A percentile compares a stretch with the other conserved stretches of the same genome.
Conservation (phyloP, 2,113 vertebrate species). For the Melospiza georgiana region DNA sequence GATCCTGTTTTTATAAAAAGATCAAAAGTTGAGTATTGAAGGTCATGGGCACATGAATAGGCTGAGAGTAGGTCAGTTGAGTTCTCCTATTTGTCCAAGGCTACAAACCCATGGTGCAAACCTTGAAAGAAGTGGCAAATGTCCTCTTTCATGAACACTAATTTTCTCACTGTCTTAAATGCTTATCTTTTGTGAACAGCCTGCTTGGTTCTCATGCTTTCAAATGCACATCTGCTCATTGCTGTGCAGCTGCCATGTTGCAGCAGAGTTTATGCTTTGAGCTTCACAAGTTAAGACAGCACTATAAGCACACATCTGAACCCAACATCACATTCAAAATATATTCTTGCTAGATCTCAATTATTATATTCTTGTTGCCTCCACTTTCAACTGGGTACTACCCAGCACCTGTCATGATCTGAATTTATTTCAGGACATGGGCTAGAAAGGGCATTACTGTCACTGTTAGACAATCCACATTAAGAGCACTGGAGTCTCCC, state of each 20-base stretch:
- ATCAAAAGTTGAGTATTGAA: background rate
- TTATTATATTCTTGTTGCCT: background rate
- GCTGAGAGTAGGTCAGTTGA: background rate
- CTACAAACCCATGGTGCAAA: background rate
- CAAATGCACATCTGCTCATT: background rate
- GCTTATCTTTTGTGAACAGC: background rate
- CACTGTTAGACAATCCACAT: background rate
- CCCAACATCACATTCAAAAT: background rate
- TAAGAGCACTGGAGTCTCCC: background rate
- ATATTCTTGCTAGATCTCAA: background rate
- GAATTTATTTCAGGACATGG: background rate
- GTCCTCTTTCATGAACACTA: background rate
- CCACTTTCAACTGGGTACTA: background rate
- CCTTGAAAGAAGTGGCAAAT: background rate
- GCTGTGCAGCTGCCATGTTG: background rate
- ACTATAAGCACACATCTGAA: background rate
- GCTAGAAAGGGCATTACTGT: background rate
- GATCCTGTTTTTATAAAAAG: background rate
- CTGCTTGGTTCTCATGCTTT: background rate
- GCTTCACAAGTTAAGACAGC: background rate
- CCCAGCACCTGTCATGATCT: background rate
- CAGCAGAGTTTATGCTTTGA: background rate
- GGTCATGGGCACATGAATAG: background rate
- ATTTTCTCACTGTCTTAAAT: background rate
- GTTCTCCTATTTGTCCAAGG: background rate